Base-by-base conservation (phyloP, 2,888 invertebrate species). In the Stenoptilia bipunctidactyla region DNA sequence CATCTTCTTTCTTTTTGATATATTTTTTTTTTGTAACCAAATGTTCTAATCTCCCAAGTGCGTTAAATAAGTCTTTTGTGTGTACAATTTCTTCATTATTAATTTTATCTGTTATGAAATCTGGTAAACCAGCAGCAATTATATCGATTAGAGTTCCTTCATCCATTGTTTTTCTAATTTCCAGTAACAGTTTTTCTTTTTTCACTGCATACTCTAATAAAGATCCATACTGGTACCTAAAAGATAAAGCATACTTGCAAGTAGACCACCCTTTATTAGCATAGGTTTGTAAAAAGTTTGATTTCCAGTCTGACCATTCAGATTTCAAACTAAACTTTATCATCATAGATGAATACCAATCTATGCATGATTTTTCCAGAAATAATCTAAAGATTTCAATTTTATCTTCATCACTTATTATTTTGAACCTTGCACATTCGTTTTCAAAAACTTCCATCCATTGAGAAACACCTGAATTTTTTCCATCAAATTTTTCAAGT, bases 391-490 rank as follows among this genome's bases (percentile, higher is more conserved):
- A n/a, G n/a, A n/a, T n/a, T n/a, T n/a, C n/a, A n/a, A n/a, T n/a
- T n/a, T n/a, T n/a, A n/a, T n/a, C n/a, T n/a, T n/a, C n/a, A n/a
- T n/a, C n/a, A n/a, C n/a, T n/a, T n/a, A n/a, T n/a, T 4, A 57
- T 42, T n/a, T 46, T 41, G 13, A 53, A 51, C 0, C 55, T 35
- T 35, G 2, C 12, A 44, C 55, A 58, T 48, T 56, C 55, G 27
- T 42, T 52, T 42, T 61, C 52, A 48, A 58, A 58, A n/a, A 35
- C 20, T 1, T 49, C 44, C 1, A 57, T 53, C 56, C 56, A 58
- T 6, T 54, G 52, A 1, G 9, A 13, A 15, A 46, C 50, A 48
- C 43, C 54, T 34, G 46, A 36, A 33, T 37, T 51, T 48, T 46
- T 56, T 4, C 44, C 40, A 33, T 27, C 35, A 46, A 57, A 57